Evolutionary conservation across 2,113 vertebrate species (phyloP), one percentile per base, ranked within the genome.

Genomic region (Urocitellus parryii): DNA sequence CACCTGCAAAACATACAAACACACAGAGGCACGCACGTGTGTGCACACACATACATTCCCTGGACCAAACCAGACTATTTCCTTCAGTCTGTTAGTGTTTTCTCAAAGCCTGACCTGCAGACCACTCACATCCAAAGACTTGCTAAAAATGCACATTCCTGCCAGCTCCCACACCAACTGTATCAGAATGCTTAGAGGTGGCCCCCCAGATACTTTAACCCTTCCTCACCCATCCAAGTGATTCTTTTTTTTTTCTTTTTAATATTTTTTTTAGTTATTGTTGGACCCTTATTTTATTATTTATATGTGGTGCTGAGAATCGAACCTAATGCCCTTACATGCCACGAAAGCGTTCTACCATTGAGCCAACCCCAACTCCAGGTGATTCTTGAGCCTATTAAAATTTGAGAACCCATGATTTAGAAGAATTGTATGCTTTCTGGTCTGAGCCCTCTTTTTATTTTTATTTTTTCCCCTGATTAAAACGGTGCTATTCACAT

Each of bases 381-480:
- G 56, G 18, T 58, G 56, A 58, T 17, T 42, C 72, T 80, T 48
- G 67, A 22, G 61, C 18, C 78, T 32, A 39, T 7, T 63, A 27
- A 37, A 20, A 67, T 39, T 45, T 70, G n/a, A 95, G 76, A 89
- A 48, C 17, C 0, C 24, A 61, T 16, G 20, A 68, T 67, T 88
- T 88, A 79, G 29, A 72, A 94, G 70, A 91, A 91, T 20, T 27
- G 63, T 56, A 81, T 84, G 56, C 78, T 83, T 27, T 51, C 73
- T 88, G 42, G n/a, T 68, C 58, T 79, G 39, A 84, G 77, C 10
- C 45, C 4, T 24, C 45, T 45, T 45, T 45, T 45, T 67, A 1
- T 25, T 51, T 13, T 51, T 51, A 51, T 51, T 56, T 56, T 42
- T 42, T 88, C 83, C 80, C 63, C 2, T 0, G 39, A 88, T 83